These are phyloP conservation scores for Pomatostomus ruficeps DNA, from an alignment of 2,113 vertebrate genomes.

Conservation along the genomic window DNA sequence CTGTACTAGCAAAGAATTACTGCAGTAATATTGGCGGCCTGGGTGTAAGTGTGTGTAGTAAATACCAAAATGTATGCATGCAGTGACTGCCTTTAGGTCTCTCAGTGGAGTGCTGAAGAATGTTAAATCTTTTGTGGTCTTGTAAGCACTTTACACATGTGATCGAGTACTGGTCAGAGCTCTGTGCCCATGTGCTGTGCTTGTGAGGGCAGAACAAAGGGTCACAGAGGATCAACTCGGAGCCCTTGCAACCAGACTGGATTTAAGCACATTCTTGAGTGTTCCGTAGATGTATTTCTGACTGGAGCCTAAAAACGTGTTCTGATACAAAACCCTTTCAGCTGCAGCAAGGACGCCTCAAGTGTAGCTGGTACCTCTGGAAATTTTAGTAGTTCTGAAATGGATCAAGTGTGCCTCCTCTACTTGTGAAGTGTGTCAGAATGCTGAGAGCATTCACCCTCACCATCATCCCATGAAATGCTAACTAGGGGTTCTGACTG, in stretches of 20 bases:
- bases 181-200: background rate
- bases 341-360: background rate
- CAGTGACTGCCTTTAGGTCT: background rate
- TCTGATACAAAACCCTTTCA: background rate
- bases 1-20: constrained; percentile 59
- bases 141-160: background rate
- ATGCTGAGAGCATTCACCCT: constrained; percentile 1
- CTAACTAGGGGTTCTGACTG: background rate
- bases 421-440: background rate
- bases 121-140: background rate
- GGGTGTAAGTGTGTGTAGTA: background rate
- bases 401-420: background rate
- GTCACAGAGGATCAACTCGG: background rate
- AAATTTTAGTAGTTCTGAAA: background rate
- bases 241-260: background rate
- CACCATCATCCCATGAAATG: background rate
- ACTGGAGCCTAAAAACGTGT: background rate
- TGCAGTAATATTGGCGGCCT: constrained; percentile 55
- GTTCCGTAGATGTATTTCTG: background rate
- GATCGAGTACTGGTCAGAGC: background rate
- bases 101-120: constrained; percentile 3
- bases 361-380: background rate
- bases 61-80: constrained; percentile 6
- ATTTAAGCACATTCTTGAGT: background rate
- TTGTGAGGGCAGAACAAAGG: background rate